Percentiles rank a stretch among this genome's conserved stretches.
These are phyloP conservation scores for Clunio marinus DNA, from an alignment of 2,888 invertebrate genomes.

Conservation along the genomic window DNA sequence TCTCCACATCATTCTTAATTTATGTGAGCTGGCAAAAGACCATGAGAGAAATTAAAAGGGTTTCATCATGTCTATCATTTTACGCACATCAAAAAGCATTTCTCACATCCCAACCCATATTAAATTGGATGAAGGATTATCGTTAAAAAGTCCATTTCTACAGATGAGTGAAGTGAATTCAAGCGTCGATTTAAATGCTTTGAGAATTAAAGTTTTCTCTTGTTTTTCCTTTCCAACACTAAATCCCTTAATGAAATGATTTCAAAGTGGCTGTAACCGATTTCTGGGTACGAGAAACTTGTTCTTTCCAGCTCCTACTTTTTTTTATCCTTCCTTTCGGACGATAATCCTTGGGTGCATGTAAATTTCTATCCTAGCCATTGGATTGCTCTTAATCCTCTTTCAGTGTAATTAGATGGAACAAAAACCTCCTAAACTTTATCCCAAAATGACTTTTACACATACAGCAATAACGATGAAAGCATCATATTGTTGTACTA, in stretches of 20 bases:
- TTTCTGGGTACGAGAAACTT: neutral
- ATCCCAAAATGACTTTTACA: conserved; percentile 15
- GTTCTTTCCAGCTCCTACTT: neutral
- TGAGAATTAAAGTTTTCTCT: conserved; percentile 9
- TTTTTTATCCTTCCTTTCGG: neutral
- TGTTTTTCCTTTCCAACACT: neutral
- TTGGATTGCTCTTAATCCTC: conserved; percentile 1
- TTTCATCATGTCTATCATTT: conserved; percentile 12
- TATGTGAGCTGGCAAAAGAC: neutral
- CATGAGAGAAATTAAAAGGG: neutral
- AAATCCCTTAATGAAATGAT: conserved; percentile 25
- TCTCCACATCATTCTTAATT: neutral
- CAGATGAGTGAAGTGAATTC: neutral
- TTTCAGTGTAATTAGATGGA: conserved; percentile 18
- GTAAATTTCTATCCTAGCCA: conserved; percentile 16
- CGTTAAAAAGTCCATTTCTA: conserved; percentile 12
- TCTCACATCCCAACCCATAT: conserved; percentile 11
- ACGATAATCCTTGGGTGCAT: conserved; percentile 5
- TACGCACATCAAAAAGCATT: conserved; percentile 16
- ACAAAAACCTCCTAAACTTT: conserved; percentile 5
- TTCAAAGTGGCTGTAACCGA: neutral
- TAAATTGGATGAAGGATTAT: conserved; percentile 14
- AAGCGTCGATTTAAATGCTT: neutral
- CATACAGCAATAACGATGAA: neutral
- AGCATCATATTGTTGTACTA: no score